phyloP scores from a whole-genome alignment of 2,113 vertebrate species.

The Catagonus wagneri region DNA sequence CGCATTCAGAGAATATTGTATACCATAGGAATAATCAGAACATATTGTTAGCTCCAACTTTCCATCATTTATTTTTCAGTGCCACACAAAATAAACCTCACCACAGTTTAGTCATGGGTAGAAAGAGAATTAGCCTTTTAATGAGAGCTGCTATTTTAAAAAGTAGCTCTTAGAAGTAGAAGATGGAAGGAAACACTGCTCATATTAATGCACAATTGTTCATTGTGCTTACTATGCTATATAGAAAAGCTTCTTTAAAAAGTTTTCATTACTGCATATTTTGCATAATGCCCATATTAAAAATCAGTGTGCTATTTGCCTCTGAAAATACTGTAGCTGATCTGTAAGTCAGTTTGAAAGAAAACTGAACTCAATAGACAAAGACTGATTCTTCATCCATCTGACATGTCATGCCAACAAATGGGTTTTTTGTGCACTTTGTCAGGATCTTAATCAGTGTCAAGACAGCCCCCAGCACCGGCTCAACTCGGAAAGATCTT shows the following conservation, averaged over 20 bases:
- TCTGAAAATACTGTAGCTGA: slow-evolving; percentile 81
- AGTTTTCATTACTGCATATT: slow-evolving; percentile 80
- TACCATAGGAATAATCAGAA: slow-evolving; percentile 85
- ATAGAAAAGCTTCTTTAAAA: slow-evolving; percentile 81
- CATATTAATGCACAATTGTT: slow-evolving; percentile 72
- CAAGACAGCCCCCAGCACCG: slow-evolving; percentile 88
- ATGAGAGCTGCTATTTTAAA: slow-evolving; percentile 62
- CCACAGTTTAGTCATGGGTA: slow-evolving; percentile 78
- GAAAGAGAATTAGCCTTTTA: slow-evolving; percentile 82
- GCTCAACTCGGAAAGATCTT: slow-evolving; percentile 86
- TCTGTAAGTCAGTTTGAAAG: slow-evolving; percentile 89
- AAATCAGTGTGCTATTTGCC: slow-evolving; percentile 82
- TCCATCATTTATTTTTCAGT: slow-evolving; percentile 85
- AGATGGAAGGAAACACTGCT: slow-evolving; percentile 66
- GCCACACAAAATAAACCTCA: slow-evolving; percentile 85
- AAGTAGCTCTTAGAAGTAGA: slow-evolving; percentile 64
- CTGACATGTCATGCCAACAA: slow-evolving; percentile 95
- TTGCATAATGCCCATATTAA: slow-evolving; percentile 81
- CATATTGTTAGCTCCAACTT: slow-evolving; percentile 86
- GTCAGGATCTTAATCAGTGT: slow-evolving; percentile 96
- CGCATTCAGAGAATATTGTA: slow-evolving; percentile 78
- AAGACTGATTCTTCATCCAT: slow-evolving; percentile 94
- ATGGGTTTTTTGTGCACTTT: slow-evolving; percentile 94
- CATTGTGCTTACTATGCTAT: slow-evolving; percentile 66
- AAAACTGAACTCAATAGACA: slow-evolving; percentile 91